Evolutionary conservation across 2,113 vertebrate genomes (phyloP), one percentile per base, ranked within the genome.

Genomic region (Melanostigma gelatinosum): DNA sequence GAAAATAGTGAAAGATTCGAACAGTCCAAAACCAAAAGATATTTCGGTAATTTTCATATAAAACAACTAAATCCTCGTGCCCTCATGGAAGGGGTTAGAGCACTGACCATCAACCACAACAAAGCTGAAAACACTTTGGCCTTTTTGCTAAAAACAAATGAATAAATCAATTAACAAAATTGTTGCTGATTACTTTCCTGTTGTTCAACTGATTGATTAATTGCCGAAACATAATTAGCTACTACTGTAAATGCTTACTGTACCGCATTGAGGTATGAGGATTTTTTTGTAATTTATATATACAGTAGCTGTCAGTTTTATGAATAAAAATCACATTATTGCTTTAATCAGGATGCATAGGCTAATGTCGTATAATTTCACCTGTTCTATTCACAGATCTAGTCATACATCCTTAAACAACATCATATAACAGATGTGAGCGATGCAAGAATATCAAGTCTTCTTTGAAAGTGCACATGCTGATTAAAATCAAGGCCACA

Each of bases 401-500:
- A 15, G 22, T 42, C 4, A 24, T 64, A 34, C 36, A 34, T 46
- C 4, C 27, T 32, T 48, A 32, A 67, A 2, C 40, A 27, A 15
- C 42, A 27, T 57, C 44, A 72, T 38, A 20, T 29, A 34, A 70
- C 11, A 4, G 50, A 77, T 34, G 58, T 58, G 55, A 63, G 63
- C 52, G 40, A 62, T 3, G 46, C 75, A 29, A 72, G 70, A 70
- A 72, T 67, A 67, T 48, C 24, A 61, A n/a, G 57, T 77, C 74
- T 85, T 58, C 27, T 70, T 62, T 75, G 8, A 72, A 71, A 73
- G 52, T 80, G 61, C 40, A 44, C 86, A 82, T 80, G 52, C 61
- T 72, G 66, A 75, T 91, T 60, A 34, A 78, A 79, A 69, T 84
- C 80, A 88, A 89, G 85, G 85, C 67, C 55, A 62, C 79, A 50